Evolutionary conservation across 2,888 invertebrate genomes (phyloP).

Genomic region (Volucella bombylans): DNA sequence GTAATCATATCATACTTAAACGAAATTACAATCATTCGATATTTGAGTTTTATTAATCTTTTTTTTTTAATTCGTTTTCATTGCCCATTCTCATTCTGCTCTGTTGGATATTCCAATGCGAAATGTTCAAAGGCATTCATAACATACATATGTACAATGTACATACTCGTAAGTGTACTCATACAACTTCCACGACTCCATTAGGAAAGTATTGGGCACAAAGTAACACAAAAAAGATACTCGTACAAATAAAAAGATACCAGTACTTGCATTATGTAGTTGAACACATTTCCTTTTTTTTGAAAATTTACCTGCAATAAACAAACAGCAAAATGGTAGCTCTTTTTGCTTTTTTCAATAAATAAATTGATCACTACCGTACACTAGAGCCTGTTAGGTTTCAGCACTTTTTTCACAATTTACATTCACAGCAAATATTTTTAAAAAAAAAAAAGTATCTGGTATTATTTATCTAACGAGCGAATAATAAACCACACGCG

Average conservation of each 20-base stretch:
- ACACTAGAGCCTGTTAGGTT: conserved; percentile 1
- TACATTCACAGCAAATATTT: conserved; percentile 14
- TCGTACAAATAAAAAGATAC: too few species aligned
- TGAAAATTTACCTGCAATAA: conserved; percentile 57
- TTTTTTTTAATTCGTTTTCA: background rate
- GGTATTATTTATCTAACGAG: conserved; percentile 18
- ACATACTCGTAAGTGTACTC: too few species aligned
- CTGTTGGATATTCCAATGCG: conserved; percentile 33
- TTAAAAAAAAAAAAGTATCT: background rate
- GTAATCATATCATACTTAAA: background rate
- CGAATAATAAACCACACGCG: conserved; percentile 47
- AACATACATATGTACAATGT: too few species aligned
- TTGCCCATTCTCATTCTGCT: background rate
- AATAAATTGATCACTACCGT: conserved; percentile 25
- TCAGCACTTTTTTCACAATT: conserved; percentile 33
- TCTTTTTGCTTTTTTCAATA: conserved; percentile 22
- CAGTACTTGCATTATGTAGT: background rate
- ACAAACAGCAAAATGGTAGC: conserved; percentile 26
- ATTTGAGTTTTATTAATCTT: conserved; percentile 4
- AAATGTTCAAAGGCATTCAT: conserved; percentile 51
- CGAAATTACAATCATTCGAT: conserved; percentile 27
- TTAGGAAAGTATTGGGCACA: conserved; percentile 28
- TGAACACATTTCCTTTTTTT: background rate
- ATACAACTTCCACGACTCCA: background rate
- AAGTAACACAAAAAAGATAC: conserved; percentile 22